Evolutionary conservation across 2,113 vertebrate species (phyloP).

Genomic region (Leuciscus idus): DNA sequence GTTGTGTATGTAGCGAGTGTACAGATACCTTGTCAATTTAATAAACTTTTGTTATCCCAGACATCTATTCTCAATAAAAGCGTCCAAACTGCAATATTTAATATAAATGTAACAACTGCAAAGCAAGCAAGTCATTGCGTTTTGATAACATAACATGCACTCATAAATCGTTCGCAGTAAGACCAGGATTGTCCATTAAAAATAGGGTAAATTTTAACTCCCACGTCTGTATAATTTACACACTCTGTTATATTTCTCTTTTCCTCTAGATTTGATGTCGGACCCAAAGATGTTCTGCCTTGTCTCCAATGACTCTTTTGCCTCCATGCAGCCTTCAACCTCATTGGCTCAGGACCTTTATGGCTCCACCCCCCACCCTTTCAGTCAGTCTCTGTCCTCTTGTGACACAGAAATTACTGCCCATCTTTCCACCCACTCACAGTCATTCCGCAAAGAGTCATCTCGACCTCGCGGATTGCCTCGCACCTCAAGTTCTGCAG

Average conservation of each 20-base stretch:
- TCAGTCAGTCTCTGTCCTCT: slow-evolving; percentile 85
- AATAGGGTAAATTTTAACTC: neutral
- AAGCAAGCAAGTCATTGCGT: neutral
- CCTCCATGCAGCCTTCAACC: slow-evolving; percentile 93
- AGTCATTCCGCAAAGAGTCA: slow-evolving; percentile 92
- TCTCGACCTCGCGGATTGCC: slow-evolving; percentile 93
- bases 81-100: neutral
- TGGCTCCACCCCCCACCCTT: slow-evolving; percentile 82
- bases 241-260: neutral
- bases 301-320: slow-evolving; percentile 94
- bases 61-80: neutral
- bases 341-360: slow-evolving; percentile 84
- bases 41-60: neutral
- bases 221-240: neutral
- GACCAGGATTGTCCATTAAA: neutral
- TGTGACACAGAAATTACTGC: slow-evolving; percentile 87
- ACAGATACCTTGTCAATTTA: neutral
- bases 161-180: neutral
- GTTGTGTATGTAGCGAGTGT: neutral
- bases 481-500: slow-evolving; percentile 95
- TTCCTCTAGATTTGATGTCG: slow-evolving; percentile 83
- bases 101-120: neutral
- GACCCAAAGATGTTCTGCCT: slow-evolving; percentile 95
- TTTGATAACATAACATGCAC: neutral
- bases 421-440: slow-evolving; percentile 86